Evolutionary conservation across 1,140 invertebrate species (phyloP).

Genomic region (Bombus picipes): DNA sequence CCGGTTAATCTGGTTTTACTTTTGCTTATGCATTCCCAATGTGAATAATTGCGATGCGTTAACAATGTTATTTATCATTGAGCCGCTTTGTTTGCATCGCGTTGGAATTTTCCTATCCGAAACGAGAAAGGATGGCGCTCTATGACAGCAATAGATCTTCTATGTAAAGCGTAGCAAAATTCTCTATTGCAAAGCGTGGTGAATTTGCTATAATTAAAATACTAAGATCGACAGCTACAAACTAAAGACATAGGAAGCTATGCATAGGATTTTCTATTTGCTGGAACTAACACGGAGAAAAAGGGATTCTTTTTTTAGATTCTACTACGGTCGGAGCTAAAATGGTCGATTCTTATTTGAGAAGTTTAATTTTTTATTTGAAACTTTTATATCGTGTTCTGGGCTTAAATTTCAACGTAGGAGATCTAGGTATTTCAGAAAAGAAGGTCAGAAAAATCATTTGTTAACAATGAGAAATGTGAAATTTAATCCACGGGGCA

Average conservation of each 20-base stretch:
- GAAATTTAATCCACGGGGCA: not conserved
- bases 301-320: not conserved
- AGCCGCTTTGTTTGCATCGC: not conserved
- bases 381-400: not conserved
- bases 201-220: not conserved
- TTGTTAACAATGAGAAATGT: too few species aligned
- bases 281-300: not conserved
- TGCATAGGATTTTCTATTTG: not conserved
- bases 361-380: too few species aligned
- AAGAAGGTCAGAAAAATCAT: too few species aligned
- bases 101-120: not conserved
- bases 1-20: too few species aligned
- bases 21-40: not conserved
- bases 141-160: not conserved
- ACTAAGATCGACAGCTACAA: not conserved
- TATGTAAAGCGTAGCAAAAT: not conserved
- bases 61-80: not conserved
- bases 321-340: too few species aligned
- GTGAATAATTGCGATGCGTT: not conserved
- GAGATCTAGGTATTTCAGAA: not conserved
- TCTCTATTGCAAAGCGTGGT: too few species aligned
- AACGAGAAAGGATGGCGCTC: not conserved
- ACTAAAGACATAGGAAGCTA: not conserved
- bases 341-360: too few species aligned
- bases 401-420: not conserved